Base-by-base conservation (phyloP, 2,888 invertebrate genomes). In the Gerosis bhagava region DNA sequence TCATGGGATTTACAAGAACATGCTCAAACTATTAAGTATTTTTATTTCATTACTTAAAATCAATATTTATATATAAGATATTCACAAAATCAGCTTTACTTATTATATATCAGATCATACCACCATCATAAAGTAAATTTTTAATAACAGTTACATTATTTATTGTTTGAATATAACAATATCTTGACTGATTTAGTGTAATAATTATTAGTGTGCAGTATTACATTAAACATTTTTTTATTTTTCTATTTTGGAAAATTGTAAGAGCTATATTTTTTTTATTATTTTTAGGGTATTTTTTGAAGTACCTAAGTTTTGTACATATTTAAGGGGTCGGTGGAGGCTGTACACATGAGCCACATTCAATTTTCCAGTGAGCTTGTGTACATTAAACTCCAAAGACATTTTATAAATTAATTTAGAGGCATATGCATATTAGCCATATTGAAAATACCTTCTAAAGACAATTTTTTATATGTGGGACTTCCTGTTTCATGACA, bases 111-210 rank as follows among this genome's bases (percentile, higher is more conserved):
- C 63, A 63, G 64, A 66, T 58, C 63, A 68, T 60, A 69, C 61
- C 60, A 65, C 61, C 60, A 65, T 60, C 59, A 63, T 61, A 65
- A 59, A 60, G 60, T 66, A 64, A 54, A 63, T 61, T 60, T 62
- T 41, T 67, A 57, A 62, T n/a, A 63, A 65, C 59, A 63, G 57
- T 57, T 59, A 65, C 59, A 63, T 70, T 69, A 70, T 63, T 60
- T 74, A 71, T 76, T 63, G 67, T 69, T 73, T 69, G 63, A 70
- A 70, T 73, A 61, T 73, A 73, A 72, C 69, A 74, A 75, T 69
- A 69, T 73, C 76, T 80, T 77, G 86, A 86, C 86, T 88, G 87
- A 88, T 83, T 83, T 80, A 86, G 83, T 78, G 67, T 82, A 82
- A 77, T 74, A 71, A 39, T 53, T 57, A 53, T 69, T 74, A 75